Conservation (phyloP, 2,797 vertebrate genomes). For the Esox masquinongy region DNA sequence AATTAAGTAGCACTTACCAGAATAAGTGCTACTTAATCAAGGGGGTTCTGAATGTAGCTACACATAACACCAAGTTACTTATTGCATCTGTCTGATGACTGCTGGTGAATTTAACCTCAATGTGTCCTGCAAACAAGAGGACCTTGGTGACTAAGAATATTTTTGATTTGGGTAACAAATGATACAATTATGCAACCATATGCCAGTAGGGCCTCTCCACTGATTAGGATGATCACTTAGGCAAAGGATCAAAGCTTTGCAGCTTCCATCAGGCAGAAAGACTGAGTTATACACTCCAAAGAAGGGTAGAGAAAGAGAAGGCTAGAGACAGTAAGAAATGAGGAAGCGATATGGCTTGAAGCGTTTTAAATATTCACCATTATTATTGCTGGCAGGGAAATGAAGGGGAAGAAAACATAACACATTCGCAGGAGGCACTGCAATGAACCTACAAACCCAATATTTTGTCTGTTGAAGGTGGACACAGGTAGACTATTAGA, state of each 20-base stretch:
- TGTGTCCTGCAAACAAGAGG: not conserved
- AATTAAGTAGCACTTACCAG: too few species aligned
- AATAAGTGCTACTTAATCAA: conserved; percentile 1
- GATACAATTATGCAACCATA: not conserved
- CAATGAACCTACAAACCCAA: not conserved
- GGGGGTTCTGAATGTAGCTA: not conserved
- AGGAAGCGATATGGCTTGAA: not conserved
- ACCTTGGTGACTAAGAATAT: not conserved
- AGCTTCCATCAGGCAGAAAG: conserved; percentile 6
- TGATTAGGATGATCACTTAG: conserved; percentile 3
- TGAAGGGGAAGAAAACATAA: not conserved
- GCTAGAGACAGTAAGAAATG: not conserved
- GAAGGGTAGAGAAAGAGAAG: not conserved
- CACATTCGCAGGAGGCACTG: not conserved
- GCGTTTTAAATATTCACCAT: conserved; percentile 9
- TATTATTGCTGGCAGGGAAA: conserved; percentile 19
- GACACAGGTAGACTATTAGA: conserved; percentile 4
- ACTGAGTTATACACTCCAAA: conserved; percentile 2
- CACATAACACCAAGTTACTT: not conserved
- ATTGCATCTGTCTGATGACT: not conserved
- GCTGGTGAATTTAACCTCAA: not conserved
- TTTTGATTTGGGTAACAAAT: not conserved
- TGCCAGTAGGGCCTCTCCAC: conserved; percentile 3
- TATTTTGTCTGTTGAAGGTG: not conserved
- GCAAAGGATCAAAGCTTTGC: conserved; percentile 9